phyloP scores from a whole-genome alignment of 2,888 invertebrate genomes.

The Homarus gammarus region DNA sequence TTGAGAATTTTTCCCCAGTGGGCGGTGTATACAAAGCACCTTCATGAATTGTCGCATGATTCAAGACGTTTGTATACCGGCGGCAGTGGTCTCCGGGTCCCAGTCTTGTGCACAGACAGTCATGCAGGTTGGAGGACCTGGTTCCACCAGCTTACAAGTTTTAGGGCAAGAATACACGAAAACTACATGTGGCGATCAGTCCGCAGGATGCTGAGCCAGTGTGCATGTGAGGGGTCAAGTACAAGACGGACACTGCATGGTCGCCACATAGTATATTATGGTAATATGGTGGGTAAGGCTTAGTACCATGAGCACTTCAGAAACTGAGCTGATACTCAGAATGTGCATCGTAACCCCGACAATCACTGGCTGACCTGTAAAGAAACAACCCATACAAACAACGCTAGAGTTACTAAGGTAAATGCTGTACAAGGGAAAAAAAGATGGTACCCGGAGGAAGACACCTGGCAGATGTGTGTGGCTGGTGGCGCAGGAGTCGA shows the following conservation, averaged over 20 bases:
- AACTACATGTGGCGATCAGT: constrained; percentile 23
- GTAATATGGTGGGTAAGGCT: constrained; percentile 70
- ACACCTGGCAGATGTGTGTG: constrained; percentile 47
- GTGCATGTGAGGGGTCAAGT: constrained; percentile 66
- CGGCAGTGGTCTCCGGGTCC: constrained; percentile 27
- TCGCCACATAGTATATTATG: constrained; percentile 76
- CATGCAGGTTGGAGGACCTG: constrained; percentile 52
- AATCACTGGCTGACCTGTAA: constrained; percentile 97
- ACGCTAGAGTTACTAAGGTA: constrained; percentile 72
- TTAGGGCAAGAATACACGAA: constrained; percentile 17
- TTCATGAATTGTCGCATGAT: constrained; percentile 18
- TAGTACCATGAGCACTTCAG: constrained; percentile 97
- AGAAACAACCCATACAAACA: constrained; percentile 76
- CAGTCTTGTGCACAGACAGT: constrained; percentile 50
- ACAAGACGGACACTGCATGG: constrained; percentile 75
- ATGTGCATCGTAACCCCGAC: constrained; percentile 99
- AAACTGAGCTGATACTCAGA: constrained; percentile 98
- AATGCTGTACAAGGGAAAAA: constrained; percentile 65
- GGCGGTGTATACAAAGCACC: constrained; percentile 16
- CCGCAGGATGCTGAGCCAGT: constrained; percentile 63
- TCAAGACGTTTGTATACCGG: constrained; percentile 12
- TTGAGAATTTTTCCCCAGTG: background rate
- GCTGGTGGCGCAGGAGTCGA: constrained; percentile 16
- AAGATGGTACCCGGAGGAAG: constrained; percentile 43
- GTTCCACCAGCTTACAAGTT: constrained; percentile 22